These are phyloP conservation scores for Odontamblyopus rebecca DNA, from an alignment of 2,797 vertebrate species.

Conservation along the genomic window DNA sequence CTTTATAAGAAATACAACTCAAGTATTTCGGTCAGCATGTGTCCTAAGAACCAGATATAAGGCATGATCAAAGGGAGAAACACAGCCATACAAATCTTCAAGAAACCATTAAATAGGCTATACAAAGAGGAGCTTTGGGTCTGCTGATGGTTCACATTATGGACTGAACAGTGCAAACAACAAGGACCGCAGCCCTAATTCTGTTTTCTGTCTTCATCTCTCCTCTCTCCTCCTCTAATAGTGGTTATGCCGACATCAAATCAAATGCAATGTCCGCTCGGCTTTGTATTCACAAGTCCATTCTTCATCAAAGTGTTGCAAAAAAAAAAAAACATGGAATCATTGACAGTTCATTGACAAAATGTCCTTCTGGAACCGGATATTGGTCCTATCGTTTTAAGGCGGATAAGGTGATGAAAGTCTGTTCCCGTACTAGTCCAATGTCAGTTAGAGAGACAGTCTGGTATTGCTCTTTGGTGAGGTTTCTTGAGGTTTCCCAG, in stretches of 20 bases:
- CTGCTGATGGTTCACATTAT: slow-evolving; percentile 81
- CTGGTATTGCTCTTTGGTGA: slow-evolving; percentile 68
- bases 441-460: slow-evolving; percentile 64
- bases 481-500: slow-evolving; percentile 57
- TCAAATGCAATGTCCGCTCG: slow-evolving; percentile 24
- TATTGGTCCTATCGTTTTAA: slow-evolving; percentile 43
- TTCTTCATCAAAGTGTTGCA: slow-evolving; percentile 27
- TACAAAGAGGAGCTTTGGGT: slow-evolving; percentile 70
- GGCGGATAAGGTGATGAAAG: slow-evolving; percentile 56
- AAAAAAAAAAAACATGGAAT: slow-evolving; percentile 18
- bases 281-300: slow-evolving; percentile 26
- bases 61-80: slow-evolving; percentile 50
- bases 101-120: slow-evolving; percentile 66
- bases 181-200: slow-evolving; percentile 54
- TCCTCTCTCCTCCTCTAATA: slow-evolving; percentile 42
- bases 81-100: slow-evolving; percentile 50
- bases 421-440: slow-evolving; percentile 32
- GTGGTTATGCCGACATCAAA: slow-evolving; percentile 69
- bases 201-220: slow-evolving; percentile 63
- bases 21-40: slow-evolving; percentile 48
- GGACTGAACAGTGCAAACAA: slow-evolving; percentile 84
- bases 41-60: slow-evolving; percentile 36
- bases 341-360: slow-evolving; percentile 5
- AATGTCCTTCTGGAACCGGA: slow-evolving; percentile 36
- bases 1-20: slow-evolving; percentile 45